phyloP scores from a whole-genome alignment of 2,888 invertebrate genomes.

The Salpingus planirostris region DNA sequence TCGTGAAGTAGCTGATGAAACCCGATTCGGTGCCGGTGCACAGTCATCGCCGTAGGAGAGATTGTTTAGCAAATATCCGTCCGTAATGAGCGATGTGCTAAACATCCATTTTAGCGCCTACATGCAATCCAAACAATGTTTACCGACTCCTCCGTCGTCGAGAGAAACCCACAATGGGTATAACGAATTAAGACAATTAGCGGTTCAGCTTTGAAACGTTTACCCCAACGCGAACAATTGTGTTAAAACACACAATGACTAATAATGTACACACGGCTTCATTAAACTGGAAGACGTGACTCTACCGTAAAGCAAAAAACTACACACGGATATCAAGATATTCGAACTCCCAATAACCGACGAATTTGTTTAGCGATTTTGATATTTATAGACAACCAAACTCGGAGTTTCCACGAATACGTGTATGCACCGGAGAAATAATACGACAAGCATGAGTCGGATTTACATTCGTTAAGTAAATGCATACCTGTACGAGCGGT shows the following conservation, averaged over 20 bases:
- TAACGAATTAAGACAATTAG: conserved; percentile 36
- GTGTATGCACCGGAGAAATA: too few species aligned
- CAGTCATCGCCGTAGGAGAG: conserved; percentile 2
- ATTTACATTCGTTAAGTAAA: too few species aligned
- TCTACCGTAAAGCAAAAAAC: not conserved
- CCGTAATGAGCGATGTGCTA: conserved; percentile 15
- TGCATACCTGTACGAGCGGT: conserved; percentile 25
- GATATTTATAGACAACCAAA: too few species aligned
- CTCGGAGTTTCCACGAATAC: too few species aligned
- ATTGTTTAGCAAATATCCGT: conserved; percentile 11
- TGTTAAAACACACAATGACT: conserved; percentile 24
- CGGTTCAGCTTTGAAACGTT: conserved; percentile 30
- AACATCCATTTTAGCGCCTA: conserved; percentile 20
- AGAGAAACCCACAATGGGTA: conserved; percentile 28
- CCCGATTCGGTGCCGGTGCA: not conserved
- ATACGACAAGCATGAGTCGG: too few species aligned
- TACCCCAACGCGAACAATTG: conserved; percentile 26
- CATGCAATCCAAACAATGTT: conserved; percentile 29
- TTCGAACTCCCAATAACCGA: not conserved
- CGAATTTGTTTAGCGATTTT: too few species aligned
- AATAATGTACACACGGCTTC: not conserved
- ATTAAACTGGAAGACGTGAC: not conserved
- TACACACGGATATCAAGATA: not conserved
- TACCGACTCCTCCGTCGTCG: conserved; percentile 25
- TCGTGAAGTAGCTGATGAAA: not conserved